phyloP scores from a whole-genome alignment of 2,888 invertebrate species.

The Amiota mariae region DNA sequence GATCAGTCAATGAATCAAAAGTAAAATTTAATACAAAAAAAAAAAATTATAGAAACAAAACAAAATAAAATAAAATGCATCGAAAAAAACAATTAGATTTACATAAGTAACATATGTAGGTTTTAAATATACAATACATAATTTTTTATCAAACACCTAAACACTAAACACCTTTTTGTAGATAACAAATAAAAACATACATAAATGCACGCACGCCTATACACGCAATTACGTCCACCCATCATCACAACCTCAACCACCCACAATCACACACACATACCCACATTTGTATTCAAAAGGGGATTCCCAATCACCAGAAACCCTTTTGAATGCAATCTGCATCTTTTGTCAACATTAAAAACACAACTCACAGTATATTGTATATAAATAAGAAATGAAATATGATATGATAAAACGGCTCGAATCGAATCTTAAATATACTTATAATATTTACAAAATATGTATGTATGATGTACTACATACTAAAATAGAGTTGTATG shows the following conservation, averaged over 20 bases:
- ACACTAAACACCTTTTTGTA: not conserved
- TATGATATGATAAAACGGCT: not conserved
- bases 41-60: no score
- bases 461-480: not conserved
- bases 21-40: slow-evolving; percentile 35
- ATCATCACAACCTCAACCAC: no score
- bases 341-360: not conserved
- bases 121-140: not conserved
- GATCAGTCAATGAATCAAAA: slow-evolving; percentile 66
- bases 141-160: not conserved
- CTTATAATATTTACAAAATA: not conserved
- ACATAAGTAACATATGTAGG: slow-evolving; percentile 47
- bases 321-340: not conserved
- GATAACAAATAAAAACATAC: slow-evolving; percentile 5
- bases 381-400: slow-evolving; percentile 16
- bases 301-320: no score
- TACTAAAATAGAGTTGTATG: not conserved
- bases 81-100: slow-evolving; percentile 53
- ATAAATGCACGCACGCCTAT: slow-evolving; percentile 17
- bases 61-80: slow-evolving; percentile 51
- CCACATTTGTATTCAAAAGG: no score
- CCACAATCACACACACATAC: no score
- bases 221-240: slow-evolving; percentile 27
- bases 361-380: not conserved
- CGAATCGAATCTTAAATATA: not conserved